phyloP scores from a whole-genome alignment of 2,797 vertebrate species.

The Etheostoma nigrum region DNA sequence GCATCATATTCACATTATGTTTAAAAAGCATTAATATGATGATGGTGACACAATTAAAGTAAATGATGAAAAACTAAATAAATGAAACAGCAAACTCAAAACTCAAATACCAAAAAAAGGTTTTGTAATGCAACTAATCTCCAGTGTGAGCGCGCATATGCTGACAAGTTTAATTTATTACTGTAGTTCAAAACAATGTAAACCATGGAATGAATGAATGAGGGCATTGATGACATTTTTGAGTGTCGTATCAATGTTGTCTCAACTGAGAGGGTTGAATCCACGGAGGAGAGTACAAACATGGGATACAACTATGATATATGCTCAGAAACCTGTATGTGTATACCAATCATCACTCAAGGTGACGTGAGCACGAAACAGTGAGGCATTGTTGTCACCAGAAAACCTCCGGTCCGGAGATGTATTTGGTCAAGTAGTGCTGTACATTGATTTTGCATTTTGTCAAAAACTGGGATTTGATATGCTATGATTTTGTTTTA shows the following conservation, averaged over 20 bases:
- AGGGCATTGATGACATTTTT: slow-evolving; percentile 10
- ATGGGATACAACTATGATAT: slow-evolving; percentile 18
- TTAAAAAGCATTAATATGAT: background rate
- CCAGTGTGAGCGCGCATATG: too few relatives aligned
- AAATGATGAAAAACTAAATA: background rate
- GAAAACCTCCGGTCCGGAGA: background rate
- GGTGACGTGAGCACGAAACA: slow-evolving; percentile 17
- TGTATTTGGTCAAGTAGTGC: background rate
- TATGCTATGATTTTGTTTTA: too few relatives aligned
- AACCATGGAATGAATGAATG: slow-evolving; percentile 12
- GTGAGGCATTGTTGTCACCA: slow-evolving; percentile 22
- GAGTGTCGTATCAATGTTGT: slow-evolving; percentile 19
- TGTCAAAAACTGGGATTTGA: too few relatives aligned
- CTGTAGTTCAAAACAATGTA: background rate
- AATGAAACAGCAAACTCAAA: background rate
- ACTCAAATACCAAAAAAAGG: too few relatives aligned
- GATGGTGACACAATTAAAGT: background rate
- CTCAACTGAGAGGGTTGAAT: background rate
- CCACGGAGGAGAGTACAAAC: slow-evolving; percentile 21
- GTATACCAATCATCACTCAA: slow-evolving; percentile 52
- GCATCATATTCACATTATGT: background rate
- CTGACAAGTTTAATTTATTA: background rate
- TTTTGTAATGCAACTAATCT: background rate
- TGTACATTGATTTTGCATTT: background rate
- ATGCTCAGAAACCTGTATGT: slow-evolving; percentile 8